Conservation (phyloP, 2,797 vertebrate species). For the Coendou prehensilis region DNA sequence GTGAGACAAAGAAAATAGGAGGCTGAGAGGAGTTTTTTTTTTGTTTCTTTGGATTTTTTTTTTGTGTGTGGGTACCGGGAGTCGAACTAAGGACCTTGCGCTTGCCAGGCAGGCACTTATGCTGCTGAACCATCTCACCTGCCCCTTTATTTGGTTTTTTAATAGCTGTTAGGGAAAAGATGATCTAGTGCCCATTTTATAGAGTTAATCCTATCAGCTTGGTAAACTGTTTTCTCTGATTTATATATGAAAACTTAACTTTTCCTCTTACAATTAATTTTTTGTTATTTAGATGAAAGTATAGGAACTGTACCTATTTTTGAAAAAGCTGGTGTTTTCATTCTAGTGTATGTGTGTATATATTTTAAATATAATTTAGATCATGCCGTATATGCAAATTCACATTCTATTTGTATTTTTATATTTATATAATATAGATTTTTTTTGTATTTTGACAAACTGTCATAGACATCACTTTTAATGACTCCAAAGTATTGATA, state of each 20-base stretch:
- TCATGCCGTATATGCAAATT: not conserved
- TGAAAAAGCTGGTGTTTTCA: not conserved
- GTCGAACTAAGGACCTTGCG: too few species aligned
- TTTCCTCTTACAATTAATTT: not conserved
- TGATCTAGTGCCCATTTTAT: not conserved
- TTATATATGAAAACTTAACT: not conserved
- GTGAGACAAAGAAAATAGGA: not conserved
- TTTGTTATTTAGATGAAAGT: not conserved
- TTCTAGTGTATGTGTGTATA: not conserved
- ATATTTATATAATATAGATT: not conserved
- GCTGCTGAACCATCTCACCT: too few species aligned
- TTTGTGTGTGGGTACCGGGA: too few species aligned
- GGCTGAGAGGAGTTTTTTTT: not conserved
- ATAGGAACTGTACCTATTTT: conserved; percentile 1
- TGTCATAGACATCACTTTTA: not conserved
- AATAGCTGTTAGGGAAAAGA: not conserved
- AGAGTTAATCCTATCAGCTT: not conserved
- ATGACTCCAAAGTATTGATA: not conserved
- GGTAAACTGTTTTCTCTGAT: not conserved
- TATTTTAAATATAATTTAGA: conserved; percentile 10
- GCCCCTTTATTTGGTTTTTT: not conserved
- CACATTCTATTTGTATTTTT: not conserved
- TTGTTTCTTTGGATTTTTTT: too few species aligned
- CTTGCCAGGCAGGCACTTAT: too few species aligned
- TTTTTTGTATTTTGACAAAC: conserved; percentile 26